Percentiles rank a stretch among this genome's conserved stretches.
These are phyloP conservation scores for Xerus rutilus DNA, from an alignment of 2,797 vertebrate genomes.

Conservation along the genomic window DNA sequence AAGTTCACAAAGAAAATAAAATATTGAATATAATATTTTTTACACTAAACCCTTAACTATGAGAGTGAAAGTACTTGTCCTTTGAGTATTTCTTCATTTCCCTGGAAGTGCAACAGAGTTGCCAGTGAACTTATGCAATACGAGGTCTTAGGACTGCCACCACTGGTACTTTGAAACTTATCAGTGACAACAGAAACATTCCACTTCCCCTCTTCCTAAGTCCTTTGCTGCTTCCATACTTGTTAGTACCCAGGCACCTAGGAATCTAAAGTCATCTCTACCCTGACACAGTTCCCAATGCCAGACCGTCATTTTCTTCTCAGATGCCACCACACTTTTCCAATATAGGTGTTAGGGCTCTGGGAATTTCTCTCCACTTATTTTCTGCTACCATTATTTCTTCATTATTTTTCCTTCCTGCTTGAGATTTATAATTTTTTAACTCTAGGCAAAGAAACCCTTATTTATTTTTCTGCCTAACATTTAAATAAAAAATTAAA, in stretches of 20 bases:
- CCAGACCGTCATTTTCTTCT: background rate
- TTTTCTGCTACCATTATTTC: background rate
- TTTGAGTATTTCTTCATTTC: background rate
- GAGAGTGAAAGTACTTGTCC: background rate
- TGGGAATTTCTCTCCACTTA: background rate
- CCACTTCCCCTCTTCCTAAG: background rate
- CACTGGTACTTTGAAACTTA: background rate
- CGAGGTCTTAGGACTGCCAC: background rate
- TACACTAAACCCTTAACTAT: background rate
- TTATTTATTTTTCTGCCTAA: background rate
- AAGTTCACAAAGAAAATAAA: background rate
- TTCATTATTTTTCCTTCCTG: background rate
- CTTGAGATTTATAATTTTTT: background rate
- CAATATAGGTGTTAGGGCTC: background rate
- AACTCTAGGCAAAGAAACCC: background rate
- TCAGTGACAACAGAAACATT: background rate
- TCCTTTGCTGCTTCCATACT: background rate
- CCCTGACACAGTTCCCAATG: background rate
- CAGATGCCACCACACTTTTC: background rate
- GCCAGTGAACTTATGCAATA: background rate
- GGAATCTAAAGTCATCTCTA: background rate
- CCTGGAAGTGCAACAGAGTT: background rate
- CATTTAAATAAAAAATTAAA: background rate
- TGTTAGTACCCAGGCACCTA: rapidly evolving
- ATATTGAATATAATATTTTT: background rate